These are phyloP conservation scores for Trogon melanurus DNA, from an alignment of 2,113 vertebrate genomes.

Conservation along the genomic window DNA sequence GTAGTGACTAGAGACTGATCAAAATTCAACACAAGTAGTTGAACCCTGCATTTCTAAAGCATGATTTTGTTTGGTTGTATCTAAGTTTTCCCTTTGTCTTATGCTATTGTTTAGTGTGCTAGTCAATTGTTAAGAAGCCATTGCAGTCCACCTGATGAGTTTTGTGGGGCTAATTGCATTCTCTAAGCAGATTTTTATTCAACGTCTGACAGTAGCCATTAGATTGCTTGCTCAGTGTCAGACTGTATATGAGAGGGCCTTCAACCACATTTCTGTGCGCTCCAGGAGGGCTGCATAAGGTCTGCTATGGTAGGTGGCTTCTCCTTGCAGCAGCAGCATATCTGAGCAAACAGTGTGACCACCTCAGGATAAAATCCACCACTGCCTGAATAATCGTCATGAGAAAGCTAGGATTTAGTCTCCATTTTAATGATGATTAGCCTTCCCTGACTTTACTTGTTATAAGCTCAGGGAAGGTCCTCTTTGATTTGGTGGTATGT, in stretches of 20 bases:
- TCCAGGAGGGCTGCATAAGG: neutral
- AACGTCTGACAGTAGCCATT: neutral
- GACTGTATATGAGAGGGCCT: too few species aligned
- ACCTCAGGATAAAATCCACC: neutral
- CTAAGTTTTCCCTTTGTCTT: neutral
- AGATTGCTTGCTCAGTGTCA: neutral
- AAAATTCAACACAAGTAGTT: neutral
- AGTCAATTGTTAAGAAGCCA: neutral
- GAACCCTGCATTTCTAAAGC: neutral
- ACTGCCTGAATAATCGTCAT: neutral
- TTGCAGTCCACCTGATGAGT: neutral
- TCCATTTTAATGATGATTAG: neutral
- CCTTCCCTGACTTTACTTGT: neutral
- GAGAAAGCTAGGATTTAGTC: neutral
- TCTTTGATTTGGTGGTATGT: neutral
- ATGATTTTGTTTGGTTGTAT: neutral
- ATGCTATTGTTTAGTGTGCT: neutral
- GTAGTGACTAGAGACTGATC: neutral
- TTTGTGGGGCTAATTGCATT: neutral
- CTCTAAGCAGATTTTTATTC: neutral
- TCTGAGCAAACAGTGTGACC: neutral
- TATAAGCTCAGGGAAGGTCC: neutral
- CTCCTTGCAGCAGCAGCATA: neutral
- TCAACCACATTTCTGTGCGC: neutral
- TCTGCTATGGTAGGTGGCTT: neutral